Evolutionary conservation across 2,113 vertebrate genomes (phyloP).

Genomic region (Acanthochromis polyacanthus): DNA sequence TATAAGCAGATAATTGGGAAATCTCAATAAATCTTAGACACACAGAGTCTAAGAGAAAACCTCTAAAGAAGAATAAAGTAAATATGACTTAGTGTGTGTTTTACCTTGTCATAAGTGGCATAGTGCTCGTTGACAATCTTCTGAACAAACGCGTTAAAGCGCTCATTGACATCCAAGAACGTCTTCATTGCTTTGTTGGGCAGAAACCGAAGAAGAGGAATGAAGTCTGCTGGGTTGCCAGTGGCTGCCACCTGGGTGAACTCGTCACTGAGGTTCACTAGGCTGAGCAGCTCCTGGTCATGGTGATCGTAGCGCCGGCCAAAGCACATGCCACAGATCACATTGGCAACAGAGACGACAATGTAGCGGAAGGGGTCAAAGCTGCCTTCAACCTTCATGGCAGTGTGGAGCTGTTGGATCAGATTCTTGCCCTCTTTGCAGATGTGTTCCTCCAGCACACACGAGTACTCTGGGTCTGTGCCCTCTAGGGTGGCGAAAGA

Average conservation of each 20-base stretch:
- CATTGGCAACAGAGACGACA: conserved; percentile 90
- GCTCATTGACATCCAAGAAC: conserved; percentile 84
- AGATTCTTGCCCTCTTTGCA: conserved; percentile 85
- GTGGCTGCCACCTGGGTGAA: conserved; percentile 80
- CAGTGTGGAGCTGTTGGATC: conserved; percentile 74
- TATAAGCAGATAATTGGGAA: conserved; percentile 63
- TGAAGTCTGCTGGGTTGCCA: conserved; percentile 90
- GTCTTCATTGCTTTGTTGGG: conserved; percentile 83
- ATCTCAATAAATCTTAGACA: not conserved
- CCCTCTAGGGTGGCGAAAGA: conserved; percentile 78
- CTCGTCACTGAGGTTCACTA: conserved; percentile 84
- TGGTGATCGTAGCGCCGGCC: conserved; percentile 86
- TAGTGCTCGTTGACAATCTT: conserved; percentile 88
- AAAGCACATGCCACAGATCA: conserved; percentile 93
- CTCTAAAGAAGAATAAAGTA: not conserved
- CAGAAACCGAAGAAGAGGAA: conserved; percentile 88
- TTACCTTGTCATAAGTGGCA: conserved; percentile 86
- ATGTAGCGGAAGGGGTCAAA: conserved; percentile 89
- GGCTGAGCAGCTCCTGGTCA: conserved; percentile 85
- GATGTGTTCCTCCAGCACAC: conserved; percentile 87
- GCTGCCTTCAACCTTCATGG: conserved; percentile 79
- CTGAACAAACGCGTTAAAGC: conserved; percentile 81
- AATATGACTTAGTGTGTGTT: not conserved
- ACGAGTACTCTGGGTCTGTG: conserved; percentile 69
- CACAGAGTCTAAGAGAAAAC: not conserved